Evolutionary conservation across 2,113 vertebrate species (phyloP).

Genomic region (Mustelus asterias): DNA sequence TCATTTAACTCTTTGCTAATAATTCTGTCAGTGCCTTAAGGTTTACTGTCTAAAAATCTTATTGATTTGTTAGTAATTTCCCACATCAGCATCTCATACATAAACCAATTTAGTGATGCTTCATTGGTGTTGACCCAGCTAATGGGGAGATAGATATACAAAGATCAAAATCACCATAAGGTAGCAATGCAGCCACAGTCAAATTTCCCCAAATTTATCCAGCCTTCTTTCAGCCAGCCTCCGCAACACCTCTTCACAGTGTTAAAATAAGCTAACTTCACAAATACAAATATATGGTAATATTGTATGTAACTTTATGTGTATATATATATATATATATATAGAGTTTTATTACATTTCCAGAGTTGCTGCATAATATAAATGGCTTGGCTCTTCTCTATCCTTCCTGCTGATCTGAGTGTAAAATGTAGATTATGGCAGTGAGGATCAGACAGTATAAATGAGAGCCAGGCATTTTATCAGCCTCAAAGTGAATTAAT

Average conservation of each 20-base stretch:
- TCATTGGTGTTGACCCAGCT: background rate
- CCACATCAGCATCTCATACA: background rate
- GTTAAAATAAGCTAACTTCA: background rate
- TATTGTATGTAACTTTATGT: background rate
- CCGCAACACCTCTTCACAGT: background rate
- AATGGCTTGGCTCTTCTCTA: background rate
- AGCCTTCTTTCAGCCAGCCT: background rate
- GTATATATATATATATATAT: background rate
- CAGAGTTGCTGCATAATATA: background rate
- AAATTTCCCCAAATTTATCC: background rate
- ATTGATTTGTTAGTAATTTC: too few species aligned
- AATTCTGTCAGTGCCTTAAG: too few species aligned
- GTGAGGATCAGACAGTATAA: background rate
- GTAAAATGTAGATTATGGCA: background rate
- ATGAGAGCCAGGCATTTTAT: background rate
- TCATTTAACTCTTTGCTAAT: too few species aligned
- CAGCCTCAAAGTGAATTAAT: background rate
- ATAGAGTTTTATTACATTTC: background rate
- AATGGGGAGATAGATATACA: background rate
- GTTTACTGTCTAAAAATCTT: too few species aligned
- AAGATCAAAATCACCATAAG: background rate
- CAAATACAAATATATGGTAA: background rate
- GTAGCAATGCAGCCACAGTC: background rate
- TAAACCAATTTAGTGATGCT: background rate
- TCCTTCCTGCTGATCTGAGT: background rate